Conservation (phyloP, 2,797 vertebrate genomes). For the Melanogrammus aeglefinus region DNA sequence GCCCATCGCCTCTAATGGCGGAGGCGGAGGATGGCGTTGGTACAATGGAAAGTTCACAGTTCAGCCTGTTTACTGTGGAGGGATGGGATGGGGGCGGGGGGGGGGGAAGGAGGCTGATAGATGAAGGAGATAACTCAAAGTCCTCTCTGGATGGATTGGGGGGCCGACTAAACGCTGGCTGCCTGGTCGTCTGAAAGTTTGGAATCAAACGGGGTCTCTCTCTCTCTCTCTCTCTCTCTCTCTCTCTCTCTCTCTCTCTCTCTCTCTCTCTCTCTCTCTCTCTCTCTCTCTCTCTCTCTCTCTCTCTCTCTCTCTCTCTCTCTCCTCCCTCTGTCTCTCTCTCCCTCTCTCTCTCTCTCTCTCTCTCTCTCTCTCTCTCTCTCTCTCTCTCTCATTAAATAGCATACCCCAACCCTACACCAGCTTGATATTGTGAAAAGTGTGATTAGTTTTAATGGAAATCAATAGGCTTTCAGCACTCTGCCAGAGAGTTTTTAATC, state of each 20-base stretch:
- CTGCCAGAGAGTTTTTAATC: conserved; percentile 70
- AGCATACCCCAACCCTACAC: conserved; percentile 39
- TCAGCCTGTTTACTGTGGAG: conserved; percentile 47
- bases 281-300: background rate
- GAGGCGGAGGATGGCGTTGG: conserved; percentile 1
- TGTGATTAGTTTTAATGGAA: conserved; percentile 81
- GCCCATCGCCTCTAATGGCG: conserved; percentile 40
- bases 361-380: too few species aligned
- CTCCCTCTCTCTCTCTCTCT: too few species aligned
- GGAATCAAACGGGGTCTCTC: conserved; percentile 49
- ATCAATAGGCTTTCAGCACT: conserved; percentile 73
- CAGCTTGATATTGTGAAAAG: conserved; percentile 64
- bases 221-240: too few species aligned
- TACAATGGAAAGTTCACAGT: conserved; percentile 50
- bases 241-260: background rate
- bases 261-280: too few species aligned
- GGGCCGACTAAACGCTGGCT: conserved; percentile 47
- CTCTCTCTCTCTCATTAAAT: conserved; percentile 12
- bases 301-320: too few species aligned
- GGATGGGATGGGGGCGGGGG: background rate
- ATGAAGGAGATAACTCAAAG: conserved; percentile 57
- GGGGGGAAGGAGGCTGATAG: conserved; percentile 45
- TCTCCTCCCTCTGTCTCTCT: background rate
- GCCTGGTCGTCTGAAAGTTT: conserved; percentile 23
- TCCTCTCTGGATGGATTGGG: conserved; percentile 44